Evolutionary conservation across 2,113 vertebrate species (phyloP), one percentile per base, ranked within the genome.

Genomic region (Butastur rufipennis): DNA sequence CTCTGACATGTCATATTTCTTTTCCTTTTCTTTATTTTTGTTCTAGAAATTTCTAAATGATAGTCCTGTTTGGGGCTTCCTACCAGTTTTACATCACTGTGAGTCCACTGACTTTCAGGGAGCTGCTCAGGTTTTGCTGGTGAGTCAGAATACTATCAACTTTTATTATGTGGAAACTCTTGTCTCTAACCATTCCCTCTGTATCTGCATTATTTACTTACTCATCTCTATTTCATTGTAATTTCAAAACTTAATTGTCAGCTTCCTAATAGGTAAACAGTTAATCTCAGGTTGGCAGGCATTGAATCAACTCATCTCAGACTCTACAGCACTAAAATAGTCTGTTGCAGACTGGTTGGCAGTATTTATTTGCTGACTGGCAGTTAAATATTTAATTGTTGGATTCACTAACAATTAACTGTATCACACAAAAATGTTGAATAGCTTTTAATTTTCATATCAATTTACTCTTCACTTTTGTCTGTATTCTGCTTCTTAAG

Each of bases 301-400:
- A 27, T 47, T 83, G 80, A 84, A 94, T 95, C 82, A 93, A 88
- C 43, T 81, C 14, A 83, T 71, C 67, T 93, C 29, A 77, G 59
- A 21, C 23, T 55, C 38, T 59, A 63, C 34, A 68, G n/a, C 9
- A 53, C 31, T 83, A 53, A 88, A 83, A 77, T 21, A 73, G 17
- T 55, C 38, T 88, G 38, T 87, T 94, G 68, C 36, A 78, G 55
- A 36, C 23, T 14, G 25, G 20, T 70, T 90, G 67, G 10, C 32
- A 65, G 23, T 59, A 88, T 91, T 84, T 86, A 66, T 91, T 92
- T 95, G 21, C 43, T 88, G 68, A 91, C 55, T 95, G 56, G 34
- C n/a, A 56, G 38, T 84, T 63, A 94, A 96, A 95, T 91, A 89
- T 93, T 89, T 94, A 89, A 85, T 94, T 82, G 52, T 78, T 93